Evolutionary conservation across 1,140 invertebrate genomes (phyloP), one percentile per base, ranked within the genome.

Genomic region (Euwallacea similis): DNA sequence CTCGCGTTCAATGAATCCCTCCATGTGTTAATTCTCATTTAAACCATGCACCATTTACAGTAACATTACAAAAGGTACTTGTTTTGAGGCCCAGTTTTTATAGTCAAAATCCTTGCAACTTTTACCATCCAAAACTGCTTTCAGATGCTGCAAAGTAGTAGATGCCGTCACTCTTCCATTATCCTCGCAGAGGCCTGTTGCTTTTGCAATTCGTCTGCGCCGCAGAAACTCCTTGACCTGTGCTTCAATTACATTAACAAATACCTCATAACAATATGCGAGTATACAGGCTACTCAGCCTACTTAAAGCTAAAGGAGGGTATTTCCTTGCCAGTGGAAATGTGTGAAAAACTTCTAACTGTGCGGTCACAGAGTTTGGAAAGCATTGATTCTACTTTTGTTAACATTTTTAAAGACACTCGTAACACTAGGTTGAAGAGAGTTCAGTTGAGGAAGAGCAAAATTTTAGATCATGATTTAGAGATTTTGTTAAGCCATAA

Each of bases 321-420:
- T 47, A 77, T 91, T 44, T 84, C 83, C 70, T 83, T 91, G 53
- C 91, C 89, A 7, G 87, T 85, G 73, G 90, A 90, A 81, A 88
- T 91, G 72, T 91, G 90, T 78, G 90, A 92, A 79, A 86, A 84
- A 79, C 82, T 93, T 13, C 81, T 94, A 6, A 81, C 87, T 66
- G 81, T 84, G 10, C 87, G 87, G 72, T 87, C 74, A 9, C 74
- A 89, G 68, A 85, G 85, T 71, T 85, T 84, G 21, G 83, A 85
- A 73, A 82, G 85, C 10, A 78, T 89, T 7, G 86, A 88, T 76
- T 87, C 92, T 73, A 84, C 82, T 64, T 89, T 93, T 74, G 86
- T 92, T 6, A 85, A 87, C 71, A 84, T 94, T 70, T 94, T 95
- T 77, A 82, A 85, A 73, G 88, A 94, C 79, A 83, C 83, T 7